Evolutionary conservation across 1,140 invertebrate genomes (phyloP), one percentile per base, ranked within the genome.

Genomic region (Cyclina sinensis): DNA sequence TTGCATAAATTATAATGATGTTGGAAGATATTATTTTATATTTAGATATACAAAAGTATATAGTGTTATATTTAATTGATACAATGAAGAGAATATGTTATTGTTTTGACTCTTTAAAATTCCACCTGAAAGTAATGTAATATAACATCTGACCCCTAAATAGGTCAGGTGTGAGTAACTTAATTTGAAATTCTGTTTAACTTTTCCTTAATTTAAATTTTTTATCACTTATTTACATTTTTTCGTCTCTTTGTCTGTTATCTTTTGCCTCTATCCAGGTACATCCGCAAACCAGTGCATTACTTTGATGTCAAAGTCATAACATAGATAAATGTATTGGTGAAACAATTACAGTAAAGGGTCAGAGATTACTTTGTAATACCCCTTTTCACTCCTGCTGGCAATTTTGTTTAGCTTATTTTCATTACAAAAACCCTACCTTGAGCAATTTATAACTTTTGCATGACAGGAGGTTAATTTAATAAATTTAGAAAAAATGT

Each of bases 301-400:
- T 43, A 78, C 84, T 86, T 86, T 86, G 84, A 86, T 78, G 70
- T 57, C 37, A 46, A 35, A 78, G 84, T 62, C 70, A 57, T 30
- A 43, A 32, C 37, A n/a, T 78, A 37, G 84, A 86, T 86, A 86
- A 86, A 65, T 24, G 48, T 86, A 86, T 86, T 86, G 84, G 70
- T 32, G 37, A 74, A 78, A 78, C 84, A 74, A 86, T 86, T 86
- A 86, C 35, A 14, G 18, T 24, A 30, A 27, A 11, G 27, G 70
- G 79, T 48, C 62, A 68, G 32, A 84, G 81, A 84, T 84, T 73
- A 70, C n/a, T 12, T 12, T 2, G 0, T 48, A 84, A 70, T 70
- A 16, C 81, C 39, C 2, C n/a, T 84, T 68, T 70, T 84, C 81
- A 84, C 79, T 81, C 59, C 79, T n/a, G 43, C 14, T 21, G 24